Evolutionary conservation across 2,113 vertebrate genomes (phyloP).

Genomic region (Anhinga rufa): DNA sequence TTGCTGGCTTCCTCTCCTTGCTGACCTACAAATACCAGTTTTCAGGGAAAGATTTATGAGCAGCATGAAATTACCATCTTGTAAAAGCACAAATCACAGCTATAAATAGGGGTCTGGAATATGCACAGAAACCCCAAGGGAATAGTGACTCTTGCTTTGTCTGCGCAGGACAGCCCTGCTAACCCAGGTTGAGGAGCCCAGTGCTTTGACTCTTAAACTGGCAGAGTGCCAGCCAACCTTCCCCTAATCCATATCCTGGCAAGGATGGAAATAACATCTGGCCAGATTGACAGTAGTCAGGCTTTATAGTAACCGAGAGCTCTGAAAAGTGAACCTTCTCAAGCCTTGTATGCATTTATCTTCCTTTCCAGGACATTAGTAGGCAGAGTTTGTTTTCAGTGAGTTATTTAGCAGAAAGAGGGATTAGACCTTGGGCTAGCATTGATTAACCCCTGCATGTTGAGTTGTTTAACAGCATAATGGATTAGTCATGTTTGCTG

Average conservation of each 20-base stretch:
- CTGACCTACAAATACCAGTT: constrained; percentile 17
- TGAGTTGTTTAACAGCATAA: constrained; percentile 59
- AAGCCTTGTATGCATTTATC: constrained; percentile 2
- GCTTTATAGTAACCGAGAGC: background rate
- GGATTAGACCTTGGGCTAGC: constrained; percentile 35
- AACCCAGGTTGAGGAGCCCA: background rate
- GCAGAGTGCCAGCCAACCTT: background rate
- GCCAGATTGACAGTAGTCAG: background rate
- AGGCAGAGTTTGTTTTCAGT: constrained; percentile 2
- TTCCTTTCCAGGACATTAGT: constrained; percentile 26
- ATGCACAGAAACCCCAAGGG: background rate
- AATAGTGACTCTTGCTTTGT: background rate
- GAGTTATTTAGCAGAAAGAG: constrained; percentile 28
- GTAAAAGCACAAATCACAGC: background rate
- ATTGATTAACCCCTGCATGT: constrained; percentile 63
- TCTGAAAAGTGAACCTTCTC: constrained; percentile 7
- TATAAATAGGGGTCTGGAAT: constrained; percentile 47
- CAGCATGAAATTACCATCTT: constrained; percentile 2
- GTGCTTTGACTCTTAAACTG: background rate
- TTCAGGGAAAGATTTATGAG: constrained; percentile 10
- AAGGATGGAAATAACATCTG: constrained; percentile 35
- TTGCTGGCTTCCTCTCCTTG: background rate
- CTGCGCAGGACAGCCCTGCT: background rate
- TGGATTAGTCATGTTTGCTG: constrained; percentile 46
- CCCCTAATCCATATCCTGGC: background rate